A percentile compares a stretch with the other conserved stretches of the same genome.
phyloP scores from a whole-genome alignment of 2,888 invertebrate genomes.

The Nipponacmea schrenckii region DNA sequence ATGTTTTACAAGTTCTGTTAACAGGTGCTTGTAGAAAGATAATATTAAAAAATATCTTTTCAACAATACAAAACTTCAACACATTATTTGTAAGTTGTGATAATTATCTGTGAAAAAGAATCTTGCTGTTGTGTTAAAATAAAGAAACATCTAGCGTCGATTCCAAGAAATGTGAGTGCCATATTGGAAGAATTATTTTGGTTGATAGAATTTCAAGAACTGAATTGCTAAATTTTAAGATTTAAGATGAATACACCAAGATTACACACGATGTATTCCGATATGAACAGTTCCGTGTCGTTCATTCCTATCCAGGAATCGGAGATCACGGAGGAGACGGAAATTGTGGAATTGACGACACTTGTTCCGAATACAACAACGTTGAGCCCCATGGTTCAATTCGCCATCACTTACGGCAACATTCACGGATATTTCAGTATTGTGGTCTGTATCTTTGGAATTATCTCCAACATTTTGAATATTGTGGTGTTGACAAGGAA shows the following conservation, averaged over 20 bases:
- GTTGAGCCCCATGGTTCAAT: constrained; percentile 35
- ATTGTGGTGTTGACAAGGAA: constrained; percentile 86
- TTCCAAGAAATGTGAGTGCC: too few relatives aligned
- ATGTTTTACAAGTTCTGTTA: too few relatives aligned
- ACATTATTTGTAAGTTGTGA: too few relatives aligned
- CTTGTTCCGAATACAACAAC: background rate
- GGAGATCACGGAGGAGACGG: constrained; percentile 9
- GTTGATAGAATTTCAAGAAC: too few relatives aligned
- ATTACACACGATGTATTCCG: background rate
- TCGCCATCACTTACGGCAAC: constrained; percentile 50
- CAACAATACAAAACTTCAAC: too few relatives aligned
- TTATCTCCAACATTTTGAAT: constrained; percentile 89
- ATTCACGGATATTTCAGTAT: constrained; percentile 88
- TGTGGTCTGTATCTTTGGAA: constrained; percentile 89
- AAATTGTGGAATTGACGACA: constrained; percentile 1
- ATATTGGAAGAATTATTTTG: too few relatives aligned
- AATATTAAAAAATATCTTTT: too few relatives aligned
- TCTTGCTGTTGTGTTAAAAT: too few relatives aligned
- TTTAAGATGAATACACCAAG: background rate
- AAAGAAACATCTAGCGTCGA: too few relatives aligned
- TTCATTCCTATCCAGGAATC: background rate
- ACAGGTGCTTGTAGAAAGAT: too few relatives aligned
- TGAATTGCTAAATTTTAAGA: too few relatives aligned
- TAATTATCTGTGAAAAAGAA: too few relatives aligned
- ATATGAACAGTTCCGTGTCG: background rate